These are phyloP conservation scores for Coregonus sp. DNA, from an alignment of 2,797 vertebrate species.

Conservation along the genomic window DNA sequence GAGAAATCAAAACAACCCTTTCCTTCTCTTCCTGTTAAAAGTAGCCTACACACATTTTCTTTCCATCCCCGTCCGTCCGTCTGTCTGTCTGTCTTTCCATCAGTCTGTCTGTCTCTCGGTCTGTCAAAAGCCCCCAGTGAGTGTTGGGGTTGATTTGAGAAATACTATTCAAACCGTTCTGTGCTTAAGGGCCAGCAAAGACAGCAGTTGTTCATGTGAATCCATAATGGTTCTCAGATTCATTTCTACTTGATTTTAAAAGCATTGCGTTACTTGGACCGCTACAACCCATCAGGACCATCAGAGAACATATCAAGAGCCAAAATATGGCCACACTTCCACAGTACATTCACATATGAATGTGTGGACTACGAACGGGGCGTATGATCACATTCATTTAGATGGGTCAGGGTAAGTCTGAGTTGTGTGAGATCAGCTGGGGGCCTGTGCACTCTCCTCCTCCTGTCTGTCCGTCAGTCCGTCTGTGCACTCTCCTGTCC, in stretches of 20 bases:
- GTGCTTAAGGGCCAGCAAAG: conserved; percentile 45
- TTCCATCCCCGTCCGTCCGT: conserved; percentile 55
- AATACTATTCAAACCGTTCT: conserved; percentile 12
- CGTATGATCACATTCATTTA: conserved; percentile 51
- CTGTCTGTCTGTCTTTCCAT: conserved; percentile 45
- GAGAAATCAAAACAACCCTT: too few relatives aligned
- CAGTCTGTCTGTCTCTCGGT: conserved; percentile 23
- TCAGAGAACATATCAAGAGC: conserved; percentile 36
- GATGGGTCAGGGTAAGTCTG: conserved; percentile 57
- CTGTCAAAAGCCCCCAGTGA: conserved; percentile 62
- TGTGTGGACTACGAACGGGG: neutral
- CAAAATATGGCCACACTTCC: conserved; percentile 49
- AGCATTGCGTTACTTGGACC: conserved; percentile 14
- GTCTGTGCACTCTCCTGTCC: neutral
- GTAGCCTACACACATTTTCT: neutral
- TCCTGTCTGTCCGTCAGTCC: neutral
- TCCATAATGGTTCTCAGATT: conserved; percentile 5
- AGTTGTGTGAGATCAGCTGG: neutral
- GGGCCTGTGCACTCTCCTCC: conserved; percentile 22
- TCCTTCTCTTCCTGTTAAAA: too few relatives aligned
- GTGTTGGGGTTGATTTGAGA: conserved; percentile 25
- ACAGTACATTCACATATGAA: conserved; percentile 64
- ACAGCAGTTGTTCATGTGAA: conserved; percentile 32
- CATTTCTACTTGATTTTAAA: neutral
- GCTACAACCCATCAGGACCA: conserved; percentile 18